Evolutionary conservation across 2,113 vertebrate species (phyloP), one percentile per base, ranked within the genome.

Genomic region (Lepisosteus osseus): DNA sequence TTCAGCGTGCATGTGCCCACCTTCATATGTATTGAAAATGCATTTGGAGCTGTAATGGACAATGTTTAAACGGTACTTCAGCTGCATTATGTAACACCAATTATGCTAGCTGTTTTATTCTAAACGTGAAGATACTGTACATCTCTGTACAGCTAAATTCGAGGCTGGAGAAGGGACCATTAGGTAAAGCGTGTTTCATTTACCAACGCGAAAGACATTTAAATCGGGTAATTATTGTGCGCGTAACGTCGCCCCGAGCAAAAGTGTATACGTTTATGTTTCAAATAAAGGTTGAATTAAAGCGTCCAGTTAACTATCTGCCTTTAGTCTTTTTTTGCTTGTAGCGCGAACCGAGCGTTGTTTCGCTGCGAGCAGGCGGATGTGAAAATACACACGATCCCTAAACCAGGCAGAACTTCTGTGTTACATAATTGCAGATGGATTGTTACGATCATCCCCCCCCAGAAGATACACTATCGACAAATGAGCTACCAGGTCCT

Each of bases 401-500:
- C 67, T 69, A 63, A 62, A 13, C 61, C 67, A 63, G 55, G 45
- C 56, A 68, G 61, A 74, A 69, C 72, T 74, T 69, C 54, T 44
- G 59, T 64, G 47, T 74, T 74, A 69, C 72, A 62, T 73, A 73
- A 73, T 74, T 69, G 72, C 29, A n/a, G 59, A 61, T 68, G 29
- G 54, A 74, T 74, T 55, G 72, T 56, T 63, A 14, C 54, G 13
- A 69, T 40, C 40, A 56, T 15, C 47, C 43, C 41, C 47, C 15
- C 15, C 15, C 15, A 17, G 51, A 74, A 64, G 54, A 40, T 13
- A n/a, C 41, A 59, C 7, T 29, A 59, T 4, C 4, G n/a, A 2
- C 11, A 59, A 59, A 59, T 11, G 3, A 59, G 3, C 11, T 3
- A 2, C 7, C 9, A 6, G 9, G 5, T 51, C 47, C 9, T 51